phyloP scores from a whole-genome alignment of 2,797 vertebrate genomes.

The Lycodopsis pacificus region DNA sequence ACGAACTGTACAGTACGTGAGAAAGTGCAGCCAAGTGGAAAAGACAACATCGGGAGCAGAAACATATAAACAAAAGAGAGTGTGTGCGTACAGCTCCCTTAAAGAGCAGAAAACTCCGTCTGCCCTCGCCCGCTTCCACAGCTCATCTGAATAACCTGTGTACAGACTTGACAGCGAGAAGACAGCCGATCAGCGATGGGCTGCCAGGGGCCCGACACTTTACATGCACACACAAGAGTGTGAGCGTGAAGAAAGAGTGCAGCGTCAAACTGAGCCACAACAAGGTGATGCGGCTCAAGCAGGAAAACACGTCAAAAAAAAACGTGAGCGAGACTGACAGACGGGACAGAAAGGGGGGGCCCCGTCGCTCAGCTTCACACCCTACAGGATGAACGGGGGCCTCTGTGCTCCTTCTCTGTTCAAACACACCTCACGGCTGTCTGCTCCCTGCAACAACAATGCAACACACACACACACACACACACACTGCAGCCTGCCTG shows the following conservation, averaged over 20 bases:
- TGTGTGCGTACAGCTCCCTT: not conserved
- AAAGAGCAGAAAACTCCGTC: conserved; percentile 7
- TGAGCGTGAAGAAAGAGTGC: conserved; percentile 13
- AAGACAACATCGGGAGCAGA: conserved; percentile 68
- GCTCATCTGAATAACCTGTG: conserved; percentile 71
- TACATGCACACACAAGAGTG: conserved; percentile 27
- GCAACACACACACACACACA: conserved; percentile 23
- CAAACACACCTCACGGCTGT: conserved; percentile 84
- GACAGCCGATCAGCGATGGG: conserved; percentile 58
- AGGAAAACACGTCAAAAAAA: conserved; percentile 34
- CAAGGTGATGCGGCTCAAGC: conserved; percentile 10
- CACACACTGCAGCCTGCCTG: conserved; percentile 50
- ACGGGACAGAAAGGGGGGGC: conserved; percentile 54
- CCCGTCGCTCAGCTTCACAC: conserved; percentile 72
- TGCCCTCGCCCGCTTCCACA: conserved; percentile 36
- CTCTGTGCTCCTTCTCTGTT: conserved; percentile 81
- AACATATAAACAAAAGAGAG: conserved; percentile 66
- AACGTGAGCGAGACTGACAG: conserved; percentile 43
- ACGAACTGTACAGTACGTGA: conserved; percentile 31
- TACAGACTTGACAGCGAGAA: conserved; percentile 59
- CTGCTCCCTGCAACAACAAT: conserved; percentile 81
- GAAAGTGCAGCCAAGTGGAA: conserved; percentile 69
- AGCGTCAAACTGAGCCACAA: conserved; percentile 34
- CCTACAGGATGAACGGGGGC: conserved; percentile 77
- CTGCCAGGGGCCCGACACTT: conserved; percentile 56